A percentile compares a stretch with the other conserved stretches of the same genome.
phyloP scores from a whole-genome alignment of 2,888 invertebrate species.

The Conops quadrifasciatus region DNA sequence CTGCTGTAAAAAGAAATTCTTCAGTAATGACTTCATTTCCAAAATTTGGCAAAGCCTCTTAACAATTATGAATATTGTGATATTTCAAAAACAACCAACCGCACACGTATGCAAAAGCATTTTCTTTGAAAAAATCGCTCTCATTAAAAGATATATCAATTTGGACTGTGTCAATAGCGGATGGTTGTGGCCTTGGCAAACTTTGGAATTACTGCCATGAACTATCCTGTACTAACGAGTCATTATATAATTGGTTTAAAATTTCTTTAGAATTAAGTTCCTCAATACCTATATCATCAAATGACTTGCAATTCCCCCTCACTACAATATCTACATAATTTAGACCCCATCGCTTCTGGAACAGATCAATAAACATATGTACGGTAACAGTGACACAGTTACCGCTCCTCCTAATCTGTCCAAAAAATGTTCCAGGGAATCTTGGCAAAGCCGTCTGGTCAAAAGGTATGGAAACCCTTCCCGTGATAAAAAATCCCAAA shows the following conservation, averaged over 20 bases:
- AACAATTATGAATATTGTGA: too few relatives aligned
- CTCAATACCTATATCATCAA: neutral
- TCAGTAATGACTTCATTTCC: too few relatives aligned
- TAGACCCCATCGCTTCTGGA: neutral
- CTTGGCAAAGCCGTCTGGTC: neutral
- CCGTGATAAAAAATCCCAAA: neutral
- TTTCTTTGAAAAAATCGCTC: neutral
- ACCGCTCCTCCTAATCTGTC: neutral
- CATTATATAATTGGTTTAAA: neutral
- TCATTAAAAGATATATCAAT: neutral
- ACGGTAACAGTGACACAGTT: neutral
- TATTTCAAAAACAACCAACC: neutral
- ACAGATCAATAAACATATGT: neutral
- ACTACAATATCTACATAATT: slow-evolving; percentile 2
- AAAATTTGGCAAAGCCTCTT: too few relatives aligned
- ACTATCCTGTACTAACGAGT: neutral
- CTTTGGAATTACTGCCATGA: slow-evolving; percentile 17
- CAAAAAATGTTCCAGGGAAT: neutral
- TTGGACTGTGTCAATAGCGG: neutral
- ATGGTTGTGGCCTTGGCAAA: neutral
- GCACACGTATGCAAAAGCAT: slow-evolving; percentile 1
- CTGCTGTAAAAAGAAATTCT: too few relatives aligned
- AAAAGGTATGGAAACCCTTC: neutral
- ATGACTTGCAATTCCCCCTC: neutral
- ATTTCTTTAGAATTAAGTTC: neutral